Conservation (phyloP, 2,113 vertebrate genomes). For the Oryzias javanicus region DNA sequence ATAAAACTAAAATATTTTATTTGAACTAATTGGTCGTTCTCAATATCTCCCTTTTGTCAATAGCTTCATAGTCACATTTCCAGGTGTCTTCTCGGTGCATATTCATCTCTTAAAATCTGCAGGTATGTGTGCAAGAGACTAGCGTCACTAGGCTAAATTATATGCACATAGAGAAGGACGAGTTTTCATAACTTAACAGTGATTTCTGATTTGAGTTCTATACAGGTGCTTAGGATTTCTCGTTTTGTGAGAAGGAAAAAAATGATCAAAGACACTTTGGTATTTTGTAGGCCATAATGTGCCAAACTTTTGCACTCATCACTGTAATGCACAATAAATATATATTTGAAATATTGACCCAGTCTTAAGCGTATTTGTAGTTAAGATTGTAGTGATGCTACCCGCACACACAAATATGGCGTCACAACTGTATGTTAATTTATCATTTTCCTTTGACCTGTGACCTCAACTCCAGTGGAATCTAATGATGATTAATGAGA, state of each 20-base stretch:
- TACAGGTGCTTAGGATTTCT: slow-evolving; percentile 65
- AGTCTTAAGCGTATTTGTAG: slow-evolving; percentile 60
- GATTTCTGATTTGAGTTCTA: slow-evolving; percentile 67
- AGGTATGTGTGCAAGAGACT: slow-evolving; percentile 61
- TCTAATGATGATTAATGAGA: slow-evolving; percentile 61
- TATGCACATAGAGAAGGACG: slow-evolving; percentile 58
- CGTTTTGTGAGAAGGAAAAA: slow-evolving; percentile 58
- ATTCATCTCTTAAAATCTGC: slow-evolving; percentile 54
- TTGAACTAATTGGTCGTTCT: slow-evolving; percentile 48
- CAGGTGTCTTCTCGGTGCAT: slow-evolving; percentile 44
- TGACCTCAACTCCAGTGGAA: slow-evolving; percentile 63
- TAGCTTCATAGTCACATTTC: slow-evolving; percentile 55
- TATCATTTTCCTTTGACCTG: slow-evolving; percentile 39
- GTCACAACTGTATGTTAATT: slow-evolving; percentile 40
- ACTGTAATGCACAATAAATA: slow-evolving; percentile 40
- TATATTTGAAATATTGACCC: slow-evolving; percentile 50
- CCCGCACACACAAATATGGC: slow-evolving; percentile 58
- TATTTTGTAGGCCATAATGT: slow-evolving; percentile 66
- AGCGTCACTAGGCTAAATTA: slow-evolving; percentile 65
- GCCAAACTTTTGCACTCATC: slow-evolving; percentile 43
- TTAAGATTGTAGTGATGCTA: slow-evolving; percentile 63
- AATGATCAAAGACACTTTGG: slow-evolving; percentile 76
- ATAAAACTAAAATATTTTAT: slow-evolving; percentile 51
- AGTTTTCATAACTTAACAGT: slow-evolving; percentile 57
- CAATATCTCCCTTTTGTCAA: slow-evolving; percentile 53